These are phyloP conservation scores for Drosophila funebris DNA, from an alignment of 1,140 invertebrate species.

Conservation along the genomic window DNA sequence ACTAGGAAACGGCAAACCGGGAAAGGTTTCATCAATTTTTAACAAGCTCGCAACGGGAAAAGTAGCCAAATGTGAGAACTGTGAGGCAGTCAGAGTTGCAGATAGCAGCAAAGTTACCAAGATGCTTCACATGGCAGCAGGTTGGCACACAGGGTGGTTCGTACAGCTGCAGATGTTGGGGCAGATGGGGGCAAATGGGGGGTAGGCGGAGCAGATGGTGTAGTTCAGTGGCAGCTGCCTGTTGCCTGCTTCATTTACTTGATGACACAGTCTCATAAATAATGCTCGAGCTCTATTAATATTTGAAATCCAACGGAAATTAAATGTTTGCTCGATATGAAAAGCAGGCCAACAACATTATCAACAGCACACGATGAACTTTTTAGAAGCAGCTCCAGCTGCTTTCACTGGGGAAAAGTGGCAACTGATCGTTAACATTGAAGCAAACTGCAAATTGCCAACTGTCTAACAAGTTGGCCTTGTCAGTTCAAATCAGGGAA, in stretches of 20 bases:
- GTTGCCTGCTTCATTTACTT: conserved; percentile 72
- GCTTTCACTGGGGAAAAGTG: background rate
- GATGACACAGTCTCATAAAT: conserved; percentile 79
- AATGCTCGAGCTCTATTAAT: conserved; percentile 72
- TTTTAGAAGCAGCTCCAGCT: background rate
- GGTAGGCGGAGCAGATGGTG: background rate
- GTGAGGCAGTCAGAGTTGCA: conserved; percentile 19
- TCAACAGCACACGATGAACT: background rate
- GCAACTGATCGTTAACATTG: background rate
- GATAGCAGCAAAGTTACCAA: background rate
- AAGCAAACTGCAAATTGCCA: background rate
- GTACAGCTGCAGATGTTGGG: too few species aligned
- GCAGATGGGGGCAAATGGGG: too few species aligned
- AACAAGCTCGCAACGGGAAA: conserved; percentile 54
- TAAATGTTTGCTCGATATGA: conserved; percentile 56
- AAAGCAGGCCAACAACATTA: background rate
- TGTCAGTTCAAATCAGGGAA: too few species aligned
- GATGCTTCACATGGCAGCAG: background rate
- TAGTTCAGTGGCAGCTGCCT: conserved; percentile 10
- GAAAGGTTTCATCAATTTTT: conserved; percentile 69
- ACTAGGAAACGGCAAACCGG: background rate
- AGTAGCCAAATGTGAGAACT: conserved; percentile 47
- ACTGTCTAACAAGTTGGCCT: too few species aligned
- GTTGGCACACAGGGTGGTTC: background rate
- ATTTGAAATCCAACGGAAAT: conserved; percentile 75